A percentile compares a stretch with the other conserved stretches of the same genome.
Conservation (phyloP, 1,140 invertebrate genomes). For the Caenorhabditis inopinata region DNA sequence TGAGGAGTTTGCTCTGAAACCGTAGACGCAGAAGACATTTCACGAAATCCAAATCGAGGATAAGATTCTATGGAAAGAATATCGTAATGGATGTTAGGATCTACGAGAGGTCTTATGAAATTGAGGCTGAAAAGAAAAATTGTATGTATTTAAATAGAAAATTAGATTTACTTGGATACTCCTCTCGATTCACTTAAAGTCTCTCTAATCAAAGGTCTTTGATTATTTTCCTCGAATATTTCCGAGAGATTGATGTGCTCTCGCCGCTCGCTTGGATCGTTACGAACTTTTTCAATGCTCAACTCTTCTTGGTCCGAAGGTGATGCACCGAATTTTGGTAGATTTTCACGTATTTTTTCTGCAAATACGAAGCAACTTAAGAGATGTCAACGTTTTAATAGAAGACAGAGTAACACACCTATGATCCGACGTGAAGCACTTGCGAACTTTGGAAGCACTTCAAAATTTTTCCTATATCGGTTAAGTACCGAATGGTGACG, state of each 20-base stretch:
- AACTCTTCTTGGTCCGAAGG: neutral
- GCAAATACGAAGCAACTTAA: neutral
- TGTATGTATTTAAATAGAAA: neutral
- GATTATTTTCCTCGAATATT: neutral
- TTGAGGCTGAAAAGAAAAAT: neutral
- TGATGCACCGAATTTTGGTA: neutral
- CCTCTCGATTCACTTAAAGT: neutral
- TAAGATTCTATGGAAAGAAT: neutral
- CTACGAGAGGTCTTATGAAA: neutral
- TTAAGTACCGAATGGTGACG: neutral
- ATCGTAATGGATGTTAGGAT: neutral
- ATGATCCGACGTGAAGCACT: neutral
- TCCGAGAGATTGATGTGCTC: slow-evolving; percentile 4
- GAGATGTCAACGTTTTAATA: neutral
- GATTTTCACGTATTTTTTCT: neutral
- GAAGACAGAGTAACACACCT: neutral
- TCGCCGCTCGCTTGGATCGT: neutral
- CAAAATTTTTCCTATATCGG: neutral
- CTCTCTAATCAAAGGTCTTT: neutral
- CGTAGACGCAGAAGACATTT: neutral
- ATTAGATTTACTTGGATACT: neutral
- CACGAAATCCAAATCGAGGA: too few relatives aligned
- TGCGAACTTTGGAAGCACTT: neutral
- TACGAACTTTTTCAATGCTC: neutral
- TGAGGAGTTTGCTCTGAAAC: neutral